Conservation (phyloP, 2,797 vertebrate species). For the Phrynocephalus forsythii region DNA sequence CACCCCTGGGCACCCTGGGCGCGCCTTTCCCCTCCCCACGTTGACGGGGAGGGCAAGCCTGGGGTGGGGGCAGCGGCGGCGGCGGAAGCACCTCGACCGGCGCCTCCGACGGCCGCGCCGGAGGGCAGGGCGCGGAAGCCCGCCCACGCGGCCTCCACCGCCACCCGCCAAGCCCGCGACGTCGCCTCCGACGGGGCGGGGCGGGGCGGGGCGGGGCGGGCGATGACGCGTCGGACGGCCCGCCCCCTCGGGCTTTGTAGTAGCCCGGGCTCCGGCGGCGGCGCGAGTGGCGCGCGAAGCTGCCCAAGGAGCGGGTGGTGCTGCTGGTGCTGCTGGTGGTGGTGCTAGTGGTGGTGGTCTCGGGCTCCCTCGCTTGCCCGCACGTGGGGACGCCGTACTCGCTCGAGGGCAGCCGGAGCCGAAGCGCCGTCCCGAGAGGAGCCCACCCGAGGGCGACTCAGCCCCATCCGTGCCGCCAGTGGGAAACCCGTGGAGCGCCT, state of each 20-base stretch:
- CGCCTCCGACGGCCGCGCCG: constrained; percentile 1
- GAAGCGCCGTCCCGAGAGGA: background rate
- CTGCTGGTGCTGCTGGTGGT: too few relatives aligned
- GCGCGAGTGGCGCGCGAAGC: background rate
- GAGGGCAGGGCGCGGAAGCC: background rate
- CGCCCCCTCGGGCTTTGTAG: background rate
- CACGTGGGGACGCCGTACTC: background rate
- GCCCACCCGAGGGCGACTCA: background rate
- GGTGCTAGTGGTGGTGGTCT: too few relatives aligned
- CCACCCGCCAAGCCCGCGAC: background rate
- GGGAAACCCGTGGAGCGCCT: background rate
- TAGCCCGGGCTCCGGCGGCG: background rate
- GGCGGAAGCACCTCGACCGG: too few relatives aligned
- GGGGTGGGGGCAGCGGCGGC: background rate
- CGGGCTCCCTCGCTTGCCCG: too few relatives aligned
- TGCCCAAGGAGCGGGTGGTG: background rate
- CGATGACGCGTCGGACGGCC: background rate
- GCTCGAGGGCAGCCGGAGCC: fast-evolving
- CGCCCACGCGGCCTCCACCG: background rate
- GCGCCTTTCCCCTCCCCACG: too few relatives aligned
- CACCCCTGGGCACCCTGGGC: too few relatives aligned
- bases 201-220: background rate
- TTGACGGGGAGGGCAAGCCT: background rate
- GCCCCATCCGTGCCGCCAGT: too few relatives aligned
- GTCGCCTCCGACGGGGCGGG: background rate